Conservation (phyloP, 2,113 vertebrate genomes). For the Pitta sordida region DNA sequence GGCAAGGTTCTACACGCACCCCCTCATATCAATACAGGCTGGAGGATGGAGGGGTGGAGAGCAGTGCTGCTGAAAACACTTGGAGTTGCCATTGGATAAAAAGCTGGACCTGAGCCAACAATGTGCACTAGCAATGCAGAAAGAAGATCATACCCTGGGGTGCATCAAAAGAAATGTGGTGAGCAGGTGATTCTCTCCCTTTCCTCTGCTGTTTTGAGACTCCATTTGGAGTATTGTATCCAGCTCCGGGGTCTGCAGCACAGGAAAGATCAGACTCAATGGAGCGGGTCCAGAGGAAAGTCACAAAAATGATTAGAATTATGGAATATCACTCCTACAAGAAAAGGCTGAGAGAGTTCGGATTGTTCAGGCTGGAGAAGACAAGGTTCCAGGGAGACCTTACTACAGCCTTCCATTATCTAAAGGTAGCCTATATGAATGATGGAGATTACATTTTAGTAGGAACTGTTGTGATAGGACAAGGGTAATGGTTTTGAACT, state of each 20-base stretch:
- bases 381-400: not conserved
- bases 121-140: not conserved
- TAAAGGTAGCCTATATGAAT: not conserved
- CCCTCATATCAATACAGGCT: not conserved
- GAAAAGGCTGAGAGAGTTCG: not conserved
- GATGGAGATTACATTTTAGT: not conserved
- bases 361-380: not conserved
- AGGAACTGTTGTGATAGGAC: not conserved
- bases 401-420: not conserved
- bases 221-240: too few species aligned
- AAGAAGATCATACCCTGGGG: not conserved
- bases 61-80: not conserved
- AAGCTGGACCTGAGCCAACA: not conserved
- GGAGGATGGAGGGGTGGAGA: not conserved
- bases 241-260: not conserved
- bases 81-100: not conserved
- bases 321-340: not conserved
- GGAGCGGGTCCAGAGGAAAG: fast-evolving
- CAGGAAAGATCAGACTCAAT: not conserved
- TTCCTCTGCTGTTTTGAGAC: not conserved
- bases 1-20: not conserved
- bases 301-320: not conserved
- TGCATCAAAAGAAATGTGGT: not conserved
- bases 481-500: not conserved
- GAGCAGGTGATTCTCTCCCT: not conserved